These are phyloP conservation scores for Heterodera filipjevi DNA, from an alignment of 2,888 invertebrate species.

Conservation along the genomic window DNA sequence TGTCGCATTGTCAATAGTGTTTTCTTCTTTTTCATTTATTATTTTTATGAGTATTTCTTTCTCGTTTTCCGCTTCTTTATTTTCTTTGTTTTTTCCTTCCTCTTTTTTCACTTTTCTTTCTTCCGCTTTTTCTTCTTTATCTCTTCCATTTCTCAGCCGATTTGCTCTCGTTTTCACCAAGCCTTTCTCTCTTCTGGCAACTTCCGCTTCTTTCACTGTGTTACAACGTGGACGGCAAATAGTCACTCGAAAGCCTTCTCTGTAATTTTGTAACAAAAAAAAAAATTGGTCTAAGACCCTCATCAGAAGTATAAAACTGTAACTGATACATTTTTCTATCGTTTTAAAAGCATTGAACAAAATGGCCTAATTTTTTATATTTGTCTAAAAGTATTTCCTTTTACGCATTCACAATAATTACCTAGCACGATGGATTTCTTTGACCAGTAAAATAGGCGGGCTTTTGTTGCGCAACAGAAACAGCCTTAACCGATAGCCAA, in stretches of 20 bases:
- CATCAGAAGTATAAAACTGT: too few relatives aligned
- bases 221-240: conserved; percentile 63
- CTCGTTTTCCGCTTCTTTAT: neutral
- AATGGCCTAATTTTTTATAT: too few relatives aligned
- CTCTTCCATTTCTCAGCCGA: neutral
- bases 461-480: conserved; percentile 63
- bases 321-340: too few relatives aligned
- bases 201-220: conserved; percentile 39
- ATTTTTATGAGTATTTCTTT: neutral
- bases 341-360: too few relatives aligned
- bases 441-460: conserved; percentile 63
- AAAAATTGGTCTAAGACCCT: too few relatives aligned
- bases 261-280: conserved; percentile 35
- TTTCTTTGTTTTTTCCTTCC: neutral
- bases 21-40: neutral
- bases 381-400: neutral
- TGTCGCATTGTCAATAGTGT: too few relatives aligned
- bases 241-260: conserved; percentile 63
- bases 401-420: too few relatives aligned
- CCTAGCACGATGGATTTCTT: conserved; percentile 62
- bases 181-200: conserved; percentile 31
- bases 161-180: neutral
- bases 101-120: neutral
- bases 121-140: neutral
- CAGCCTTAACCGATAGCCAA: conserved; percentile 60